These are phyloP conservation scores for Homarus gammarus DNA, from an alignment of 2,888 invertebrate genomes.

Conservation along the genomic window DNA sequence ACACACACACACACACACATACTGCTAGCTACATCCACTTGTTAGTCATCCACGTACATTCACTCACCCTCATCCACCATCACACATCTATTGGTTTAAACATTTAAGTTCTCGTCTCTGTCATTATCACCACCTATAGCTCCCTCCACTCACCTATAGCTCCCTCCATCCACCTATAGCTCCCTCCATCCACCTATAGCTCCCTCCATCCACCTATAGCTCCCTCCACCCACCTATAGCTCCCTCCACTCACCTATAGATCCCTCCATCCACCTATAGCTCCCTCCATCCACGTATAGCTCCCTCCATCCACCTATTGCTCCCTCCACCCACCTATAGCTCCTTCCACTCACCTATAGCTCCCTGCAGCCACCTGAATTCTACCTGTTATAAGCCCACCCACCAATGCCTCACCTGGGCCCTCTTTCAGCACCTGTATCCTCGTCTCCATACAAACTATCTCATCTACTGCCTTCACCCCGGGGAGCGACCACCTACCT, in stretches of 20 bases:
- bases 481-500: constrained; percentile 80
- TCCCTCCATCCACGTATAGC: neutral
- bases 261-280: neutral
- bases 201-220: neutral
- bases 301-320: neutral
- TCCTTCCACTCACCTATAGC: neutral
- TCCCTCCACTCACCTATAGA: neutral
- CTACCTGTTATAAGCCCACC: too few relatives aligned
- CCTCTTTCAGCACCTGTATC: neutral
- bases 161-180: too few relatives aligned
- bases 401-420: too few relatives aligned
- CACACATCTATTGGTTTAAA: too few relatives aligned
- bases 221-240: neutral
- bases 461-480: neutral
- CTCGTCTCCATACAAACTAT: too few relatives aligned
- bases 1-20: too few relatives aligned
- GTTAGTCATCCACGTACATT: neutral
- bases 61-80: neutral
- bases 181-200: too few relatives aligned
- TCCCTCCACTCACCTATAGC: too few relatives aligned
- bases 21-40: neutral
- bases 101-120: too few relatives aligned
- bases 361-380: neutral
- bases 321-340: neutral
- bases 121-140: too few relatives aligned